A percentile compares a stretch with the other conserved stretches of the same genome.
phyloP scores from a whole-genome alignment of 2,888 invertebrate genomes.

The Nymphalis urticae region DNA sequence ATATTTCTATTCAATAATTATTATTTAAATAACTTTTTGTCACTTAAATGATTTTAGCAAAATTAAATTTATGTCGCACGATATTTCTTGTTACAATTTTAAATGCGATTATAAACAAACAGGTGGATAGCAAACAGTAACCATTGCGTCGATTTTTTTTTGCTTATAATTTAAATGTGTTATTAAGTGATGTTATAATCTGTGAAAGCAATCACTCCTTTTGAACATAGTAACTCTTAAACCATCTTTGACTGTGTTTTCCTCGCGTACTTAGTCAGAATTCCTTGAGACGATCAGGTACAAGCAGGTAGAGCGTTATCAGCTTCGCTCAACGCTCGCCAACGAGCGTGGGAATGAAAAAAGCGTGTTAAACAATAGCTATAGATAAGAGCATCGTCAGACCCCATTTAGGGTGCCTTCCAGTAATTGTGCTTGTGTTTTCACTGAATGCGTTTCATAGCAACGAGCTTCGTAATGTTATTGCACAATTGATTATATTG shows the following conservation, averaged over 20 bases:
- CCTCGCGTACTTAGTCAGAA: slow-evolving; percentile 39
- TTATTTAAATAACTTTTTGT: not conserved
- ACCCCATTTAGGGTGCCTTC: slow-evolving; percentile 73
- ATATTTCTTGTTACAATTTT: slow-evolving; percentile 11
- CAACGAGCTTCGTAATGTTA: slow-evolving; percentile 36
- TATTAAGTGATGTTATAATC: too few species aligned
- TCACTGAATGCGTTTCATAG: slow-evolving; percentile 48
- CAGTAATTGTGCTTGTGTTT: slow-evolving; percentile 68
- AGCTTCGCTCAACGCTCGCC: slow-evolving; percentile 51
- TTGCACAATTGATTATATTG: slow-evolving; percentile 29
- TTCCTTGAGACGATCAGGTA: slow-evolving; percentile 44
- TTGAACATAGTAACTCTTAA: not conserved
- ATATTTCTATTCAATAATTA: slow-evolving; percentile 25
- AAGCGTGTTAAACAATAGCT: slow-evolving; percentile 78
- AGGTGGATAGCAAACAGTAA: slow-evolving; percentile 2
- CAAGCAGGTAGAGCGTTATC: slow-evolving; percentile 63
- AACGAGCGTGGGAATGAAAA: slow-evolving; percentile 78
- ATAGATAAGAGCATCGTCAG: slow-evolving; percentile 73
- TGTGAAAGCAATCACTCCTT: too few species aligned
- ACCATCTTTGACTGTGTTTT: slow-evolving; percentile 20
- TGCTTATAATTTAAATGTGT: not conserved
- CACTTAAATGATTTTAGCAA: too few species aligned
- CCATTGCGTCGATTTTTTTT: slow-evolving; percentile 1
- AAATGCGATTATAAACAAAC: slow-evolving; percentile 13
- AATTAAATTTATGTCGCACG: slow-evolving; percentile 9